phyloP scores from a whole-genome alignment of 2,888 invertebrate genomes.

The Chironomus tentans region DNA sequence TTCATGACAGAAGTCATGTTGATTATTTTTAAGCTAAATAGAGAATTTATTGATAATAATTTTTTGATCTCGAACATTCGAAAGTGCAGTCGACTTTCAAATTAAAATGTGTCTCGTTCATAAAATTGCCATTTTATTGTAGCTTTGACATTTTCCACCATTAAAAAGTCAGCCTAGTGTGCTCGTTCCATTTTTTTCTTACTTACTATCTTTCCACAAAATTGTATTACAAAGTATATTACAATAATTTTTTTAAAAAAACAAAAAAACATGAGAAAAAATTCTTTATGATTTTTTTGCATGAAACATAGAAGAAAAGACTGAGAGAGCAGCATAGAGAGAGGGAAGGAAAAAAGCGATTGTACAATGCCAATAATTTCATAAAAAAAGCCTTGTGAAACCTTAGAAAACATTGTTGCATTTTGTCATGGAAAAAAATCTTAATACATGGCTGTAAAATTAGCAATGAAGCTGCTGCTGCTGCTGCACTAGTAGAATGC shows the following conservation, averaged over 20 bases:
- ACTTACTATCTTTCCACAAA: too few relatives aligned
- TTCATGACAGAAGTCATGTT: too few relatives aligned
- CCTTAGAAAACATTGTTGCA: constrained; percentile 1
- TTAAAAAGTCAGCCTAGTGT: too few relatives aligned
- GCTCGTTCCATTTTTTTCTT: too few relatives aligned
- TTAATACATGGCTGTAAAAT: background rate
- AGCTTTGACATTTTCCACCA: too few relatives aligned
- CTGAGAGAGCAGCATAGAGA: background rate
- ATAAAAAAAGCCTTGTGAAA: constrained; percentile 5
- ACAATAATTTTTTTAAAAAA: background rate
- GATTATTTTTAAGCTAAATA: too few relatives aligned
- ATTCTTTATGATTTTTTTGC: background rate
- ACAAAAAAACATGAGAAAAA: background rate
- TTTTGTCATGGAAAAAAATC: background rate
- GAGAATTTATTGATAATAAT: too few relatives aligned
- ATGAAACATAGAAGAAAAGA: background rate
- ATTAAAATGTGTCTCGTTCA: too few relatives aligned
- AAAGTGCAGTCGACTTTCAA: too few relatives aligned
- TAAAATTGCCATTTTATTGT: too few relatives aligned
- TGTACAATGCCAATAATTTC: constrained; percentile 8
- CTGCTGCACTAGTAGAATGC: background rate
- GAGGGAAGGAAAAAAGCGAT: background rate
- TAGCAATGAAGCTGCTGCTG: background rate
- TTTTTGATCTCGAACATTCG: too few relatives aligned
- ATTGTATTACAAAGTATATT: too few relatives aligned